Evolutionary conservation across 1,140 invertebrate species (phyloP).

Genomic region (Trichomalopsis sarcophagae): DNA sequence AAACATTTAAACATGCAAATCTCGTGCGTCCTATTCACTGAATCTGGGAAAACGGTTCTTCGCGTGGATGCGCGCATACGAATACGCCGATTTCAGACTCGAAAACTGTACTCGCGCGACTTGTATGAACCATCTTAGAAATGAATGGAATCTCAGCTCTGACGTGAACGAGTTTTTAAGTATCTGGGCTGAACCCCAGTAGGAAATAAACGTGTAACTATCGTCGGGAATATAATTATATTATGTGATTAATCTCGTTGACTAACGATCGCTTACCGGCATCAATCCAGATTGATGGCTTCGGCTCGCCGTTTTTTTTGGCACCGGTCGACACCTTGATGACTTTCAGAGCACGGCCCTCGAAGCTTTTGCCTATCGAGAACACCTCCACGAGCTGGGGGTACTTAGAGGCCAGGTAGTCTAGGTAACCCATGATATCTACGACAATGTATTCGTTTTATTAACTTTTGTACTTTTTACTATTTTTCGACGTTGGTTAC

Average conservation of each 20-base stretch:
- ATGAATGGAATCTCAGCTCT: background rate
- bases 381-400: constrained; percentile 81
- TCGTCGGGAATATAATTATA: too few relatives aligned
- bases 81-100: background rate
- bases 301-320: constrained; percentile 65
- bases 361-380: constrained; percentile 84
- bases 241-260: background rate
- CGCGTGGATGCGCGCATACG: constrained; percentile 54
- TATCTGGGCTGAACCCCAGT: too few relatives aligned
- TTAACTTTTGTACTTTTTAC: too few relatives aligned
- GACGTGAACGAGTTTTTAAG: background rate
- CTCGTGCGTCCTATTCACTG: background rate
- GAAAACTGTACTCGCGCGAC: background rate
- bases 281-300: constrained; percentile 79
- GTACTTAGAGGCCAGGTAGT: constrained; percentile 84
- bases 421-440: constrained; percentile 84
- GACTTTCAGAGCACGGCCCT: constrained; percentile 84
- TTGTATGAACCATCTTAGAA: background rate
- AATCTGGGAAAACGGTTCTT: constrained; percentile 21
- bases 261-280: constrained; percentile 69
- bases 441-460: constrained; percentile 44
- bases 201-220: background rate
- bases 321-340: constrained; percentile 76
- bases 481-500: background rate
- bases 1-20: background rate